Base-by-base conservation (phyloP, 2,797 vertebrate species). In the Lycodopsis pacificus region DNA sequence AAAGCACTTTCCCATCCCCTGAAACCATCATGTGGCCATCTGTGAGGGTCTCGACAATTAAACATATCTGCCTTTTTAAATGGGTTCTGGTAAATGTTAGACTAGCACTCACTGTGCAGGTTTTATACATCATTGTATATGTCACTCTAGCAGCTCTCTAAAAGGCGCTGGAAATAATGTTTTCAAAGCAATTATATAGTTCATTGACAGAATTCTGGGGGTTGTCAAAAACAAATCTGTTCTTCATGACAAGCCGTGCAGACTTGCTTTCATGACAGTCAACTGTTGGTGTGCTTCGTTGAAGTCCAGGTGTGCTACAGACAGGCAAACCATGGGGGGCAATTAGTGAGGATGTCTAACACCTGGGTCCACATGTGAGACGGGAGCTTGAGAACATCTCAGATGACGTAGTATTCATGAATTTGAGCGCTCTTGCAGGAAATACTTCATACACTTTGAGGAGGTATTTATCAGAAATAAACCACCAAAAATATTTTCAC, bases 311-410 rank as follows among this genome's bases (percentile, higher is more conserved):
- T 90, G 90, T 83, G 78, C 57, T 48, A 9, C 51, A 72, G 78
- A 76, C 77, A 66, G 74, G 67, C 69, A 78, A 81, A 89, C 89
- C 74, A 53, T 70, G 76, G 81, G 89, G 83, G 85, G 59, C 86
- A 89, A 91, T 91, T 86, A 89, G 46, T 76, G 62, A 76, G 59
- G 75, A 54, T 66, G 66, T 79, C 76, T 79, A 81, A 84, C 92
- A 92, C 88, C 91, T 92, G 90, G 67, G 87, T 86, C 83, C 86
- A 61, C 65, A 57, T 49, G 57, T 38, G 77, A 87, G 83, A 87
- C 2, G 36, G 54, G 53, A 63, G 53, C 69, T 68, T 7, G 34
- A 76, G 76, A 83, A 77, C 77, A 86, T 88, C 44, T 56, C 30
- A 57, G 25, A 54, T 85, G 88, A 87, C 84, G 62, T 61, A 14